Evolutionary conservation across 2,797 vertebrate species (phyloP), one percentile per base, ranked within the genome.

Genomic region (Urophycis tenuis): DNA sequence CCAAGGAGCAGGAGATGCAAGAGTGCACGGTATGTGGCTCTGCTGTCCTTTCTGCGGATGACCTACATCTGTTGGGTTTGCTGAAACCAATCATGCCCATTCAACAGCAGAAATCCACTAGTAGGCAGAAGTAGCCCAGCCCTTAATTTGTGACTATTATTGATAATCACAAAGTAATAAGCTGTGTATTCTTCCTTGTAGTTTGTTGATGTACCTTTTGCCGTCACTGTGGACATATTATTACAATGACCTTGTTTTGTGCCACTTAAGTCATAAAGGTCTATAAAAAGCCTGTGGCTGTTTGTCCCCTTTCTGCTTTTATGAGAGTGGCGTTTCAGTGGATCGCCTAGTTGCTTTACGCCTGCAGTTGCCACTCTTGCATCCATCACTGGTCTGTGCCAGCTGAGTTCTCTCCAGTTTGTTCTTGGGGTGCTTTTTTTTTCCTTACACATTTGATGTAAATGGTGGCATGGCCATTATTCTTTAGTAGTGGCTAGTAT

Each of bases 1-100:
- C 98, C 81, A 99, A 99, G 92, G 98, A 99, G 75, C 98, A 99
- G 89, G 98, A 99, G 88, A 99, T 99, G 98, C 98, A 99, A 85
- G 97, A 99, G 92, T 99, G 97, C 94, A 99, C 98, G 88, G 98
- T 99, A 93, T 92, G 97, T 96, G 83, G 86, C 77, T 60, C 67
- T 31, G 53, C 29, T 31, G 30, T 30, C 25, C 25, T n/a, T 64
- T 32, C 15, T 71, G 30, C 30, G 33, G 69, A 17, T 5, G 32
- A 71, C 17, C 30, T 7, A 71, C 69, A 67, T 25, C 60, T 12
- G 60, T 67, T n/a, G 39, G 53, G 60, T 29, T 67, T 11, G 10
- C 60, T 67, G 25, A 67, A 67, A 25, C 60, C 60, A 29, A 3
- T 67, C n/a, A 67, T 67, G 25, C n/a, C 60, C 25, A 64, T 29